Percentiles rank a stretch among this genome's conserved stretches.
Evolutionary conservation across 2,113 vertebrate genomes (phyloP).

Genomic region (Aleadryas rufinucha): DNA sequence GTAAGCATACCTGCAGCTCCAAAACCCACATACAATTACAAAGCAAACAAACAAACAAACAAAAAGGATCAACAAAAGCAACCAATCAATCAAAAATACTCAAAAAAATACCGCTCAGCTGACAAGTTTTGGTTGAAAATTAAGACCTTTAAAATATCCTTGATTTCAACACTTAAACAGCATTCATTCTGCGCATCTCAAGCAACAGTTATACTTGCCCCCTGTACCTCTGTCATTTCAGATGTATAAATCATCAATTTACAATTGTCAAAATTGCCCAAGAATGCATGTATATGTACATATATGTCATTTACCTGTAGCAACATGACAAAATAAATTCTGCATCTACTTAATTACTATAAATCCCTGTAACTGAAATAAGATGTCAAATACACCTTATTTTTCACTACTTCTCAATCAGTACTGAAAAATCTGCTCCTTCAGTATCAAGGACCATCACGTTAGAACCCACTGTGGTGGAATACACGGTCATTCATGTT

Average conservation of each 20-base stretch:
- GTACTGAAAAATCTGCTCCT: not conserved
- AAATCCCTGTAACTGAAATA: not conserved
- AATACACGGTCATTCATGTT: not conserved
- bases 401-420: not conserved
- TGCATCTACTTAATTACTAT: not conserved
- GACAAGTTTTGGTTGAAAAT: not conserved
- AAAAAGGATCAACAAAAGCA: not conserved
- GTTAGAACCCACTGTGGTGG: not conserved
- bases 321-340: not conserved
- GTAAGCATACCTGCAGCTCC: not conserved
- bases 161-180: not conserved
- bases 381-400: not conserved
- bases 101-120: not conserved
- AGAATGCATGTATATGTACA: not conserved
- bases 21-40: not conserved
- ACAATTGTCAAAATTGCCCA: not conserved
- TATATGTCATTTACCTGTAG: not conserved
- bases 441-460: not conserved
- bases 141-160: not conserved
- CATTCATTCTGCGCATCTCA: not conserved
- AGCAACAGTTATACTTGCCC: not conserved
- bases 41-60: not conserved
- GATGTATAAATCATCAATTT: not conserved
- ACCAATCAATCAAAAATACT: too few relatives aligned
- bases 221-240: not conserved